These are phyloP conservation scores for Pollenia amentaria DNA, from an alignment of 2,888 invertebrate species.

Conservation along the genomic window DNA sequence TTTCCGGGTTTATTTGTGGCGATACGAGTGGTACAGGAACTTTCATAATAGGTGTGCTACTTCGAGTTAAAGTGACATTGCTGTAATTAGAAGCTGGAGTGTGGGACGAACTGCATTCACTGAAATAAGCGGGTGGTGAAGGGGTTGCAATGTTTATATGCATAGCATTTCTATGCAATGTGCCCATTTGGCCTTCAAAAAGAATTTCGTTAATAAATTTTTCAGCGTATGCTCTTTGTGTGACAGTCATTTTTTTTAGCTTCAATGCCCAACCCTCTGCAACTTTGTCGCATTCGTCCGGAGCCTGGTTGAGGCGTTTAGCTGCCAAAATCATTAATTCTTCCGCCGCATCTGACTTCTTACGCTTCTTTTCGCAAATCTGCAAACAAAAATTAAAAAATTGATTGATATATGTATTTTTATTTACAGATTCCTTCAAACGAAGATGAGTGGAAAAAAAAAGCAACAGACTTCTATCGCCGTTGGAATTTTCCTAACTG, in stretches of 20 bases:
- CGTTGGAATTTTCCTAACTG: too few species aligned
- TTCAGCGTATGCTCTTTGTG: not conserved
- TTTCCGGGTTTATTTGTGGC: too few species aligned
- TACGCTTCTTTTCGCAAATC: constrained; percentile 18
- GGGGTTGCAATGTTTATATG: too few species aligned
- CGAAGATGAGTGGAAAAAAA: too few species aligned
- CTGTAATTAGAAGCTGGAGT: too few species aligned
- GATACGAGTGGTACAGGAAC: too few species aligned
- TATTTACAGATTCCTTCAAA: constrained; percentile 29
- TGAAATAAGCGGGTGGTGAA: too few species aligned
- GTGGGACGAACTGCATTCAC: too few species aligned
- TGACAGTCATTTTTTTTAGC: not conserved
- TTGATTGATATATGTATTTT: constrained; percentile 9
- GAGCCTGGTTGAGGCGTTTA: constrained; percentile 12
- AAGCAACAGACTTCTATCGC: too few species aligned
- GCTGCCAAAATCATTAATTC: constrained; percentile 39
- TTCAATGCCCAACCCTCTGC: not conserved
- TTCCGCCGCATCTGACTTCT: constrained; percentile 17
- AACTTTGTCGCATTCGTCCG: not conserved
- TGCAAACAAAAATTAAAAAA: not conserved
- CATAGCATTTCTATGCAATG: constrained; percentile 14
- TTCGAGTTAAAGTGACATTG: too few species aligned
- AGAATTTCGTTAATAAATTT: constrained; percentile 33
- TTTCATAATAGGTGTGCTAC: too few species aligned
- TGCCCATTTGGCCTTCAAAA: constrained; percentile 44